A percentile compares a stretch with the other conserved stretches of the same genome.
Conservation (phyloP, 1,140 invertebrate species). For the Danaus melanippus region DNA sequence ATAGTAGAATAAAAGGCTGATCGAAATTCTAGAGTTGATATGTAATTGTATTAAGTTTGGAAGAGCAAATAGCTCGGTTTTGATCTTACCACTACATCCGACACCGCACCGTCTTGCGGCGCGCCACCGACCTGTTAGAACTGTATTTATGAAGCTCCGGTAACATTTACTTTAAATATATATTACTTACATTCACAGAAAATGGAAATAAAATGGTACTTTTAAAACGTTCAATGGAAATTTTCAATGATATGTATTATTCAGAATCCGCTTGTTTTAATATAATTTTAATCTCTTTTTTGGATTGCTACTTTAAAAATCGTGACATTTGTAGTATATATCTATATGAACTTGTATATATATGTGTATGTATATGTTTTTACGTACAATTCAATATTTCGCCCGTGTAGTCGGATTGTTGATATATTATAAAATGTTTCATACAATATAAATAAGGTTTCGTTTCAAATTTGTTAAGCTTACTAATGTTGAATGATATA, state of each 20-base stretch:
- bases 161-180: not conserved
- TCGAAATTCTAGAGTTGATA: too few relatives aligned
- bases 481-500: conserved; percentile 14
- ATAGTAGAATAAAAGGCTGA: too few relatives aligned
- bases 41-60: too few relatives aligned
- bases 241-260: conserved; percentile 1
- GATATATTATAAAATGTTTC: too few relatives aligned
- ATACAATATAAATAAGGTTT: not conserved
- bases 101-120: conserved; percentile 10
- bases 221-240: not conserved
- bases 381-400: not conserved
- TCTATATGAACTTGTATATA: not conserved
- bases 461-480: not conserved
- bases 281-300: too few relatives aligned
- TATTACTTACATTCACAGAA: too few relatives aligned
- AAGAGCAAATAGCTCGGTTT: conserved; percentile 6
- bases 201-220: too few relatives aligned
- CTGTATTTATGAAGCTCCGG: conserved; percentile 1
- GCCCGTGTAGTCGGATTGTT: too few relatives aligned
- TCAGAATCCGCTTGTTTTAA: conserved; percentile 8
- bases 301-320: not conserved
- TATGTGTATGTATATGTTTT: not conserved
- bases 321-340: conserved; percentile 4
- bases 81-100: conserved; percentile 6
- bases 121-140: conserved; percentile 2